phyloP scores from a whole-genome alignment of 2,797 vertebrate species.

The Pygocentrus nattereri region DNA sequence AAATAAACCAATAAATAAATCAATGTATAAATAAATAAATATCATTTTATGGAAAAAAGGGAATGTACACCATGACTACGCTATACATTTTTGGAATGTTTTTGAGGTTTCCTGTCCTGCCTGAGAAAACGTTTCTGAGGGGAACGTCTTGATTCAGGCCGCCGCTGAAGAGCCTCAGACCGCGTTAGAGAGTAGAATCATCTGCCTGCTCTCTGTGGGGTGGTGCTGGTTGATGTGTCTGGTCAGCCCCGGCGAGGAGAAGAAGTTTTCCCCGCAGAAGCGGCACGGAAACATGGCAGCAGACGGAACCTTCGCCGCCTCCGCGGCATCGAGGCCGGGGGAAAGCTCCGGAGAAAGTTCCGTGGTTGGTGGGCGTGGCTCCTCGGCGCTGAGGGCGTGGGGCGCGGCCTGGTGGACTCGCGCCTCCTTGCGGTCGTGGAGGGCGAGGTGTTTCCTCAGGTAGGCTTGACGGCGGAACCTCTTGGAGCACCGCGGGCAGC shows the following conservation, averaged over 20 bases:
- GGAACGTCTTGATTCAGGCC: neutral
- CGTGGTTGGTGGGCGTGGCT: neutral
- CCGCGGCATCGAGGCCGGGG: neutral
- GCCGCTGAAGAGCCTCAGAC: conserved; percentile 9
- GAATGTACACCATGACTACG: conserved; percentile 37
- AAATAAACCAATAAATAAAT: conserved; percentile 32
- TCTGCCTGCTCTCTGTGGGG: conserved; percentile 61
- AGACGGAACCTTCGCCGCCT: conserved; percentile 8
- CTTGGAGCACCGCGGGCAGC: conserved; percentile 65
- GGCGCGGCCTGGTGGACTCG: neutral
- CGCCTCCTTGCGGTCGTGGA: conserved; percentile 61
- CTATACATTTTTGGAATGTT: conserved; percentile 21
- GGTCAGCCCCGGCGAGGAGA: conserved; percentile 63
- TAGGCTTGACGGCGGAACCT: conserved; percentile 66
- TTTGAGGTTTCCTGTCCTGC: neutral
- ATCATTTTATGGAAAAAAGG: conserved; percentile 34
- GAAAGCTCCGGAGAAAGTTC: conserved; percentile 10
- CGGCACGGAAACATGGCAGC: conserved; percentile 56
- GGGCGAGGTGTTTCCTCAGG: conserved; percentile 68
- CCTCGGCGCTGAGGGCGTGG: neutral
- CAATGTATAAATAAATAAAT: conserved; percentile 57
- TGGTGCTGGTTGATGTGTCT: conserved; percentile 66
- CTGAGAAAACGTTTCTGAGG: no score
- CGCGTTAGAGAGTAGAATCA: conserved; percentile 55
- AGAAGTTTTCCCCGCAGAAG: conserved; percentile 61